phyloP scores from a whole-genome alignment of 2,113 vertebrate genomes.

The Lepisosteus osseus region DNA sequence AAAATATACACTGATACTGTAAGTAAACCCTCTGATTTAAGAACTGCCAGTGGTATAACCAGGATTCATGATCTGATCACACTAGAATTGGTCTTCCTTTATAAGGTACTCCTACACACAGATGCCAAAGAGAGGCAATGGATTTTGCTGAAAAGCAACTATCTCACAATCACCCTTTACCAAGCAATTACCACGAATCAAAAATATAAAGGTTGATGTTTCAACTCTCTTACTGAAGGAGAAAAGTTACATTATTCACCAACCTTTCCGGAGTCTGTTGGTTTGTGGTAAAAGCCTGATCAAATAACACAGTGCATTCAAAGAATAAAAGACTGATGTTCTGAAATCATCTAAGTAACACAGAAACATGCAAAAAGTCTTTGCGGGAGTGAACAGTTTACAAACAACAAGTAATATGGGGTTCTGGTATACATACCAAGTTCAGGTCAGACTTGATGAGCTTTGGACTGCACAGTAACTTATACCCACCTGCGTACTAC shows the following conservation, averaged over 20 bases:
- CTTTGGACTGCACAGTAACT: constrained; percentile 26
- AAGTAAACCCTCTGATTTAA: not conserved
- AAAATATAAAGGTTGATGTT: constrained; percentile 78
- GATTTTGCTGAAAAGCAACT: not conserved
- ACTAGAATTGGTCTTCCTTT: not conserved
- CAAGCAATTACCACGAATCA: constrained; percentile 82
- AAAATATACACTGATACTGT: not conserved
- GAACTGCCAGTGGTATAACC: constrained; percentile 16
- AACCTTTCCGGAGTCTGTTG: constrained; percentile 81
- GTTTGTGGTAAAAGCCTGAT: constrained; percentile 82
- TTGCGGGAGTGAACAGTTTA: not conserved
- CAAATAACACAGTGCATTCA: constrained; percentile 66
- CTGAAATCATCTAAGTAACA: constrained; percentile 47
- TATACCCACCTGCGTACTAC: constrained; percentile 63
- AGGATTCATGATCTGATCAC: constrained; percentile 10
- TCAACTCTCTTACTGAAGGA: constrained; percentile 49
- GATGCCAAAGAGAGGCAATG: not conserved
- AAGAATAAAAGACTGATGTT: constrained; percentile 63
- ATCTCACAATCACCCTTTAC: constrained; percentile 36
- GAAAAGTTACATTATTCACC: constrained; percentile 66
- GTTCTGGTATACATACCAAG: constrained; percentile 39
- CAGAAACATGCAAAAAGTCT: constrained; percentile 57
- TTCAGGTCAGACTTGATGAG: constrained; percentile 42
- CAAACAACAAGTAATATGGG: constrained; percentile 1
- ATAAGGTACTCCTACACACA: not conserved